Conservation (phyloP, 2,797 vertebrate genomes). For the Pangasius mekongensis region DNA sequence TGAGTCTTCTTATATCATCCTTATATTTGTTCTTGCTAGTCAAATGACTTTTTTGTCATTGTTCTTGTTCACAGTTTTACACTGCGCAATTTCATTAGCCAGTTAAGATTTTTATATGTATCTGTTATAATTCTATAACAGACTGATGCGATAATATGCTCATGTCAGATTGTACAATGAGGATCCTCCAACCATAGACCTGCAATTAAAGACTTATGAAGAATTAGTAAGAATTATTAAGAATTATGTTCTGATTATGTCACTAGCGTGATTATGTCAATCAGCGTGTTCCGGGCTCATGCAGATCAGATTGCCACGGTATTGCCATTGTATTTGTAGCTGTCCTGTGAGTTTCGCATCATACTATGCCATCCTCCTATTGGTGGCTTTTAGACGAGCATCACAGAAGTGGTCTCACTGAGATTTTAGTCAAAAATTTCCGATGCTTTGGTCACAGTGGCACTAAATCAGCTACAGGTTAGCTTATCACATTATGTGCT, state of each 20-base stretch:
- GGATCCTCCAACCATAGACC: background rate
- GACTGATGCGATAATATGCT: background rate
- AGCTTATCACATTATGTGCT: background rate
- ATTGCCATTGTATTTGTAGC: background rate
- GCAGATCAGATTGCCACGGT: no score
- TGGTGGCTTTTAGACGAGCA: background rate
- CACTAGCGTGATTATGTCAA: background rate
- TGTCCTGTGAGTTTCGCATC: background rate
- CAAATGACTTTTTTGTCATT: background rate
- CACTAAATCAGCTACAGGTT: background rate
- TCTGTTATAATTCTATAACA: background rate
- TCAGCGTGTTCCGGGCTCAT: background rate
- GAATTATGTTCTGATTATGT: background rate
- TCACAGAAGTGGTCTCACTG: background rate
- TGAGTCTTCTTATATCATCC: background rate
- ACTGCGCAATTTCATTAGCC: background rate
- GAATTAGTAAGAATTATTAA: no score
- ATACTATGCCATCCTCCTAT: background rate
- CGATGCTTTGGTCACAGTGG: background rate
- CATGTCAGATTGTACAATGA: background rate
- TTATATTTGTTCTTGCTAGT: slow-evolving; percentile 1
- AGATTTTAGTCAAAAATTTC: background rate
- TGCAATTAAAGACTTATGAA: background rate
- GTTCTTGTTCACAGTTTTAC: background rate
- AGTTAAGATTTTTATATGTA: background rate